phyloP scores from a whole-genome alignment of 2,888 invertebrate genomes.

The Cordilura impudica region DNA sequence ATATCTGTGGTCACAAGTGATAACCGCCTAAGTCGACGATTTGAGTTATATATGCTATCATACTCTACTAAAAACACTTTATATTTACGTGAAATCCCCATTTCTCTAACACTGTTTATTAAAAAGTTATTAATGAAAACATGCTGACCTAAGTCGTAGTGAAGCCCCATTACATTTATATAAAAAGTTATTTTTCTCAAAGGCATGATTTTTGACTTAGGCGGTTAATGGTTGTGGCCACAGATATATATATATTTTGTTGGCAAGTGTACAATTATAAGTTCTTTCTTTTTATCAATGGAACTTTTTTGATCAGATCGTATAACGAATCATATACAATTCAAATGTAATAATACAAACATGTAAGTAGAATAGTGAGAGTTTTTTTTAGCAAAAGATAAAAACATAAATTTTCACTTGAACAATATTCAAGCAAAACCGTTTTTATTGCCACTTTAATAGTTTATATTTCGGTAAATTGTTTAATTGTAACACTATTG shows the following conservation, averaged over 20 bases:
- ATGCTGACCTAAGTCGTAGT: no score
- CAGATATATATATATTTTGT: no score
- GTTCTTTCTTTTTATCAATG: background rate
- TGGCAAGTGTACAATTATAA: no score
- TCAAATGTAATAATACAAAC: background rate
- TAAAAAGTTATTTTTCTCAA: background rate
- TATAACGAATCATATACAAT: background rate
- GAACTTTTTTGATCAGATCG: background rate
- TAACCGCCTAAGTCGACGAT: no score
- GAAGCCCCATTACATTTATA: no score
- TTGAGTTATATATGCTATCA: no score
- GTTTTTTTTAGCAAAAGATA: background rate
- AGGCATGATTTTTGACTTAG: background rate
- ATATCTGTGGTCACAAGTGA: no score
- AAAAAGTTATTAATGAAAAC: no score
- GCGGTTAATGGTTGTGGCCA: no score
- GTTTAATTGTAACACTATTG: constrained; percentile 11
- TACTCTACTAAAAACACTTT: no score
- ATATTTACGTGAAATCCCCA: no score
- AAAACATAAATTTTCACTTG: constrained; percentile 30
- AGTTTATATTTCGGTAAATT: background rate
- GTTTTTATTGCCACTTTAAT: background rate
- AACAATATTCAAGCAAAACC: constrained; percentile 7
- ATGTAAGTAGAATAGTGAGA: constrained; percentile 5
- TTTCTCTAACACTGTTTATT: no score